Percentiles rank a stretch among this genome's conserved stretches.
Evolutionary conservation across 2,113 vertebrate genomes (phyloP).

Genomic region (Leptobrachium leishanense): DNA sequence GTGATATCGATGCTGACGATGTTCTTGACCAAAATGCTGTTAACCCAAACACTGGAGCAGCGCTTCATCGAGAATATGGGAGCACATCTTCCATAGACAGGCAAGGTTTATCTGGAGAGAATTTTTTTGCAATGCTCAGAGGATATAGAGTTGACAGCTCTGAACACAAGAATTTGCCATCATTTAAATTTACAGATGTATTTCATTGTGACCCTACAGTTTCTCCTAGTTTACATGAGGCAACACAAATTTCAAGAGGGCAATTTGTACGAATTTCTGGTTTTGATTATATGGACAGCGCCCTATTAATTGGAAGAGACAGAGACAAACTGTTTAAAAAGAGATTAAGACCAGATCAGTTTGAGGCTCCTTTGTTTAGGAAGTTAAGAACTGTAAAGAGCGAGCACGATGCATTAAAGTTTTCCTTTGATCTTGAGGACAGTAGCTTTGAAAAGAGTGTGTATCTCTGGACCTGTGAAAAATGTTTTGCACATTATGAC

Average conservation of each 20-base stretch:
- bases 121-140: constrained; percentile 87
- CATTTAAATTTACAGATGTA: constrained; percentile 81
- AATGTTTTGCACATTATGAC: constrained; percentile 95
- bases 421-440: constrained; percentile 80
- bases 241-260: constrained; percentile 87
- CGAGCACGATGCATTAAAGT: constrained; percentile 83
- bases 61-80: constrained; percentile 91
- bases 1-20: constrained; percentile 92
- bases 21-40: constrained; percentile 88
- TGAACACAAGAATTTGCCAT: constrained; percentile 77
- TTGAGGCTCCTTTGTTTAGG: constrained; percentile 88
- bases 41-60: constrained; percentile 93
- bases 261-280: constrained; percentile 88
- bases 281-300: constrained; percentile 83
- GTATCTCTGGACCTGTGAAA: constrained; percentile 84
- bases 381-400: constrained; percentile 88
- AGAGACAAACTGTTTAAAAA: constrained; percentile 86
- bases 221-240: constrained; percentile 90
- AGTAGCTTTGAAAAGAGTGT: constrained; percentile 68
- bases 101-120: constrained; percentile 85
- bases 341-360: constrained; percentile 82
- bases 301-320: constrained; percentile 79
- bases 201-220: constrained; percentile 79
- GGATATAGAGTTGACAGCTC: constrained; percentile 82
- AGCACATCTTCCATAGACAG: constrained; percentile 96